phyloP scores from a whole-genome alignment of 2,797 vertebrate genomes.

The Tolypeutes matacus region DNA sequence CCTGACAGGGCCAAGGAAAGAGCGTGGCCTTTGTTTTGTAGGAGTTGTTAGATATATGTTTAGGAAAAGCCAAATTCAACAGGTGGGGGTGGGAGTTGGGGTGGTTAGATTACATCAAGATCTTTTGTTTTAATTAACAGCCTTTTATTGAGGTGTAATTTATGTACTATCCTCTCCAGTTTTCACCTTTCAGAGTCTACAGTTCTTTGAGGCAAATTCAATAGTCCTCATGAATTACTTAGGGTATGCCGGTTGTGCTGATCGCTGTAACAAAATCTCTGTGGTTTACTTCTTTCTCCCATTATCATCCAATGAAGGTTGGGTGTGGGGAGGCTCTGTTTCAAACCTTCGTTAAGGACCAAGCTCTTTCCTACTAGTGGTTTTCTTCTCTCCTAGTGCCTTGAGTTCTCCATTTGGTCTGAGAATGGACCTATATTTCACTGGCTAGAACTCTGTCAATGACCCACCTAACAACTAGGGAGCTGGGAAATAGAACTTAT shows the following conservation, averaged over 20 bases:
- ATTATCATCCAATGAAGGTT: neutral
- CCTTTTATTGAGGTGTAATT: neutral
- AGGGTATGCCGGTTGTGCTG: neutral
- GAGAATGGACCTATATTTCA: neutral
- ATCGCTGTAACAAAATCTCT: neutral
- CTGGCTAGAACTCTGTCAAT: neutral
- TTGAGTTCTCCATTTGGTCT: neutral
- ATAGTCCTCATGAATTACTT: neutral
- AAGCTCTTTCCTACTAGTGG: neutral
- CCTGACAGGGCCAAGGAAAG: neutral
- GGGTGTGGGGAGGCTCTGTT: neutral
- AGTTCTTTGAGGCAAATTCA: neutral
- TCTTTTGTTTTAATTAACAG: neutral
- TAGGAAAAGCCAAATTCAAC: neutral
- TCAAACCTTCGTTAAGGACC: neutral
- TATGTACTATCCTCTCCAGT: neutral
- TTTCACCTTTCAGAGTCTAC: neutral
- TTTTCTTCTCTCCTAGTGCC: neutral
- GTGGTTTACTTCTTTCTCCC: neutral
- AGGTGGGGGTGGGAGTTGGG: neutral
- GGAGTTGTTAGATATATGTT: neutral
- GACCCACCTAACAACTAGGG: neutral
- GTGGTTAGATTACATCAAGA: neutral
- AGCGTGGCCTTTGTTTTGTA: neutral
- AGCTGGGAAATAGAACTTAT: neutral